Evolutionary conservation across 1,140 invertebrate genomes (phyloP).

Genomic region (Leptinotarsa defecta): DNA sequence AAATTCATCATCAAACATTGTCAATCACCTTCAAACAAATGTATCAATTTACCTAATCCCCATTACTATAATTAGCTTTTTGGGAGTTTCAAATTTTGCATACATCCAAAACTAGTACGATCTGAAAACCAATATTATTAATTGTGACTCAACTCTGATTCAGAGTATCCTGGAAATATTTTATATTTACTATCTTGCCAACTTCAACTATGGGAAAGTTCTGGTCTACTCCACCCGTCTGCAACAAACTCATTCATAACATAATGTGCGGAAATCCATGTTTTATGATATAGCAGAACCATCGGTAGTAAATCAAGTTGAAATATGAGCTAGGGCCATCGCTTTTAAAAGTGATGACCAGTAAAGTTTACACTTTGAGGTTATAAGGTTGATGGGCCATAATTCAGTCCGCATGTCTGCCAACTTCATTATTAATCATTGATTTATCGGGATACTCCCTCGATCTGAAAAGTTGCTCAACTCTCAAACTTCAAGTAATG

Average conservation of each 20-base stretch:
- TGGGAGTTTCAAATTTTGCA: too few species aligned
- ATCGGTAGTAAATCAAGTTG: slow-evolving; percentile 26
- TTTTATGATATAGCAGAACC: slow-evolving; percentile 20
- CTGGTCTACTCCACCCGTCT: not conserved
- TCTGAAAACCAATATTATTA: too few species aligned
- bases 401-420: slow-evolving; percentile 24
- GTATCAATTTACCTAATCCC: too few species aligned
- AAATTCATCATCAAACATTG: too few species aligned
- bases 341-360: slow-evolving; percentile 31
- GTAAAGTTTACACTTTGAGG: slow-evolving; percentile 29
- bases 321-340: slow-evolving; percentile 16
- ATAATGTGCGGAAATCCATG: slow-evolving; percentile 19
- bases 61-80: too few species aligned
- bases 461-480: slow-evolving; percentile 12
- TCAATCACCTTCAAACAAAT: too few species aligned
- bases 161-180: not conserved
- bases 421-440: slow-evolving; percentile 30
- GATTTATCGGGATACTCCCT: slow-evolving; percentile 20
- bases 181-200: not conserved
- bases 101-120: too few species aligned
- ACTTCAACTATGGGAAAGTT: not conserved
- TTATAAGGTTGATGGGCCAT: slow-evolving; percentile 28
- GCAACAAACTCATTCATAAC: slow-evolving; percentile 6
- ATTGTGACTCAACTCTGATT: too few species aligned
- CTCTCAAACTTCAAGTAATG: slow-evolving; percentile 9